Percentiles rank a stretch among this genome's conserved stretches.
Conservation (phyloP, 2,113 vertebrate genomes). For the Alouatta palliata region DNA sequence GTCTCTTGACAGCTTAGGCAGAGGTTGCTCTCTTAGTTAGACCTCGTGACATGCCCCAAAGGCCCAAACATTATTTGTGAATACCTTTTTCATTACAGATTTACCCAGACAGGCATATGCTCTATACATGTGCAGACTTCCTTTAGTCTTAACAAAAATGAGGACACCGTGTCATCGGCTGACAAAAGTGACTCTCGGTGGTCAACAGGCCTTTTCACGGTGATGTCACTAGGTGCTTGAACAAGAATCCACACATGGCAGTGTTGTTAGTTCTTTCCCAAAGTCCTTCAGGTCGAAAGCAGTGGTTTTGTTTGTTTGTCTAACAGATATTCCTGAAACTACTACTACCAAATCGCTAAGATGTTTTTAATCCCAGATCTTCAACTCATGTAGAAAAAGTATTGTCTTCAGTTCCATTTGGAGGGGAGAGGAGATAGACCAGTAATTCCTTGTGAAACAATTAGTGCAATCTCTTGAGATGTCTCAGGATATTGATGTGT, state of each 20-base stretch:
- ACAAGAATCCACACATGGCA: background rate
- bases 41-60: background rate
- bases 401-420: background rate
- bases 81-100: background rate
- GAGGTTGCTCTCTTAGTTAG: background rate
- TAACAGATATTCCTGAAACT: background rate
- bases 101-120: background rate
- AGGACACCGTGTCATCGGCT: background rate
- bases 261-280: background rate
- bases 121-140: background rate
- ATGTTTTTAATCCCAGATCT: constrained; percentile 9
- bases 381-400: background rate
- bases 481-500: background rate
- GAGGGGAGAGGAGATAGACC: background rate
- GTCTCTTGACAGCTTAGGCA: background rate
- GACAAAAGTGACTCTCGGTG: background rate
- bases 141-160: background rate
- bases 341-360: background rate
- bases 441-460: background rate
- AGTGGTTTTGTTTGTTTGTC: background rate
- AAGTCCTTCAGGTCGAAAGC: background rate
- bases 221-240: background rate
- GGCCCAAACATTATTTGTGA: background rate
- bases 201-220: background rate
- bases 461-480: background rate